Evolutionary conservation across 1,140 invertebrate genomes (phyloP).

Genomic region (Procambarus clarkii): DNA sequence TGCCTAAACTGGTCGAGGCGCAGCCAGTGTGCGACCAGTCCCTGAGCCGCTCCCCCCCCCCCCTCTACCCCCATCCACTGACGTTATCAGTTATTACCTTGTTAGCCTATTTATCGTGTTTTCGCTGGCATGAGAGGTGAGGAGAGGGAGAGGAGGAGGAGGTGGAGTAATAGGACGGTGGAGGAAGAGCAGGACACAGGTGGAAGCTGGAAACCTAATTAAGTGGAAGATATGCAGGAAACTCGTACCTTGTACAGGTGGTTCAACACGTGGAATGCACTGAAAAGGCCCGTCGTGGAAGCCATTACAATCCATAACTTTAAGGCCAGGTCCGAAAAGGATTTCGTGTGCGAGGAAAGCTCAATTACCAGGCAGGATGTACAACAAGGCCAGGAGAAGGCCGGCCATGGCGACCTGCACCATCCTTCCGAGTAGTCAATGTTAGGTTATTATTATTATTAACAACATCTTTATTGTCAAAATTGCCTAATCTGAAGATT

Average conservation of each 20-base stretch:
- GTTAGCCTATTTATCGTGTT: conserved; percentile 37
- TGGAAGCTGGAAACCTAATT: not conserved
- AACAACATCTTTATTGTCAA: too few relatives aligned
- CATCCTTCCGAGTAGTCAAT: too few relatives aligned
- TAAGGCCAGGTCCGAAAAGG: not conserved
- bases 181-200: not conserved
- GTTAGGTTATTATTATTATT: too few relatives aligned
- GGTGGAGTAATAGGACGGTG: not conserved
- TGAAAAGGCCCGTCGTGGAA: too few relatives aligned
- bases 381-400: too few relatives aligned
- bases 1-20: not conserved
- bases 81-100: conserved; percentile 39
- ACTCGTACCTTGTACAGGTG: not conserved
- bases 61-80: not conserved
- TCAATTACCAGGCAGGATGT: too few relatives aligned
- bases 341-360: not conserved
- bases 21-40: not conserved
- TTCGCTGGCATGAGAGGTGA: conserved; percentile 15
- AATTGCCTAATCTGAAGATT: too few relatives aligned
- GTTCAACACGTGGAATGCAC: too few relatives aligned
- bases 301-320: too few relatives aligned
- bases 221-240: not conserved
- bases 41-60: not conserved
- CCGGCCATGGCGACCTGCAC: too few relatives aligned
- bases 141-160: not conserved